phyloP scores from a whole-genome alignment of 2,888 invertebrate genomes.

The Stramonita haemastoma region DNA sequence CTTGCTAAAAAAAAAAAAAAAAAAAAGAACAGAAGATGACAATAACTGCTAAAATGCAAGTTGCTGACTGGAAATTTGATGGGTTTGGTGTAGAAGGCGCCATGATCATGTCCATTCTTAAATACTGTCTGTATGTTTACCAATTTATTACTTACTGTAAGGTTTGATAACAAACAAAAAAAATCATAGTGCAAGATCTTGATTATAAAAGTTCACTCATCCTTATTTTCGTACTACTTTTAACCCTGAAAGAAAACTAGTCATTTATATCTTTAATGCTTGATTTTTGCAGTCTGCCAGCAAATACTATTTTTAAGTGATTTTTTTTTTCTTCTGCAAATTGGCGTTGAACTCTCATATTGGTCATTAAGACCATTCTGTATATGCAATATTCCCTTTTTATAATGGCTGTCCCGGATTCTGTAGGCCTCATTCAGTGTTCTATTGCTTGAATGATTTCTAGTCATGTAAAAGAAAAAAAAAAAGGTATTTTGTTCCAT shows the following conservation, averaged over 20 bases:
- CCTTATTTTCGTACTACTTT: not conserved
- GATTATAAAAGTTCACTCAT: not conserved
- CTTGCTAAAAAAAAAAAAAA: slow-evolving; percentile 2
- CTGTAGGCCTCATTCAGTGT: slow-evolving; percentile 26
- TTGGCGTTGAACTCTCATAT: slow-evolving; percentile 26
- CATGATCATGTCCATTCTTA: not conserved
- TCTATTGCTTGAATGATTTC: slow-evolving; percentile 23
- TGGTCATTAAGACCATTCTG: slow-evolving; percentile 27
- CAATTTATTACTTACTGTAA: not conserved
- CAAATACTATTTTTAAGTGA: not conserved
- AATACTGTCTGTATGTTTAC: not conserved
- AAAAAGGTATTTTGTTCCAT: too few species aligned
- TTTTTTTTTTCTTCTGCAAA: slow-evolving; percentile 29
- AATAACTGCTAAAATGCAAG: slow-evolving; percentile 15
- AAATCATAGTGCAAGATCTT: not conserved
- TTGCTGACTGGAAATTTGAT: not conserved
- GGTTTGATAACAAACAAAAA: not conserved
- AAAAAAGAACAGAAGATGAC: not conserved
- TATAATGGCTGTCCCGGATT: slow-evolving; percentile 2
- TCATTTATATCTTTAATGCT: not conserved
- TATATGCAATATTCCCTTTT: slow-evolving; percentile 37
- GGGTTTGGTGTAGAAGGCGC: slow-evolving; percentile 9
- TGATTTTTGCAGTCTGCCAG: not conserved
- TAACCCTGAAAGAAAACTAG: not conserved
- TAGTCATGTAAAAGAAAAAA: not conserved